Evolutionary conservation across 1,140 invertebrate genomes (phyloP), one percentile per base, ranked within the genome.

Genomic region (Drosophila kohkoa): DNA sequence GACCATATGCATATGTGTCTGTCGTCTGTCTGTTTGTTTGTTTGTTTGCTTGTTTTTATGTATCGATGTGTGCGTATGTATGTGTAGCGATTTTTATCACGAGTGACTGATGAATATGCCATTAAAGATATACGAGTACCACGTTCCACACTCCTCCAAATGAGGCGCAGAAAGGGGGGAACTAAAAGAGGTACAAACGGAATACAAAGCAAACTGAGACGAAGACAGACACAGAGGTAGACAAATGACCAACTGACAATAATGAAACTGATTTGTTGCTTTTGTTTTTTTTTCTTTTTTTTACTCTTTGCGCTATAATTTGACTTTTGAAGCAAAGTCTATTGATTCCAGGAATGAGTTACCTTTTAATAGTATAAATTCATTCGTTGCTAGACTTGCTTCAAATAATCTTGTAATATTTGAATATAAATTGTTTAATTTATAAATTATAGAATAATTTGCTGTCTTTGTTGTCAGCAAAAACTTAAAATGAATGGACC

Each of bases 91-190:
- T 85, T 78, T 25, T 88, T 89, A 88, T 89, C 83, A 88, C 81
- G 78, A 89, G 79, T 88, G 85, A 88, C 83, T 88, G 83, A 88
- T 89, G 83, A 88, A 89, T 88, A 88, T 88, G 83, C 83, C 83
- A 89, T 88, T 83, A 88, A 88, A 88, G 80, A 88, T 83, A 82
- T 82, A 87, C 75, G 69, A 81, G 69, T 66, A 69, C 64, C 52
- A 77, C 65, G 63, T 67, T 66, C 52, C 70, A 63, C 54, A 54
- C 43, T 13, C 51, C n/a, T 5, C 41, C 41, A 43, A 43, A 13
- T 5, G 41, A 7, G 41, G 41, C 3, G 41, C 20, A 25, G 20
- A 25, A 25, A 25, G n/a, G 8, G 11, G 51, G 20, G 46, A 16
- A n/a, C 20, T 38, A 10, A 49, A 59, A 73, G 64, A 51, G 52